A percentile compares a stretch with the other conserved stretches of the same genome.
Conservation (phyloP, 2,888 invertebrate genomes). For the Anthrax anthrax region DNA sequence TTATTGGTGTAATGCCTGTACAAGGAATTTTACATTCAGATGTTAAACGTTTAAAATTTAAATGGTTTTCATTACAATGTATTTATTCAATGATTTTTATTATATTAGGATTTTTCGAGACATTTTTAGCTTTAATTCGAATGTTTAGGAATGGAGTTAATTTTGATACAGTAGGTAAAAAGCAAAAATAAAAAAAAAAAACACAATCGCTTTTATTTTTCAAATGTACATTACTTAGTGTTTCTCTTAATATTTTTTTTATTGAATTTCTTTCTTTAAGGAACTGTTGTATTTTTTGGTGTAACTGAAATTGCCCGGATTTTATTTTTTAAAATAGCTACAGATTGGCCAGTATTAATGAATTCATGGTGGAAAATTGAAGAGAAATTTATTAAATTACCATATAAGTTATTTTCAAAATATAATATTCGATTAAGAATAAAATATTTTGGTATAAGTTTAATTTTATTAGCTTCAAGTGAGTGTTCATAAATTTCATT, state of each 20-base stretch:
- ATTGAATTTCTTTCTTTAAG: conserved; percentile 11
- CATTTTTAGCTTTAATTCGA: too few species aligned
- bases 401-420: conserved; percentile 4
- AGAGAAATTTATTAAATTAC: conserved; percentile 22
- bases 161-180: too few species aligned
- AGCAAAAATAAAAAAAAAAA: too few species aligned
- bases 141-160: too few species aligned
- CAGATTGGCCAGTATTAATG: conserved; percentile 39
- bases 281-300: conserved; percentile 25
- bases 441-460: neutral
- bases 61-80: conserved; percentile 25
- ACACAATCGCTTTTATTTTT: too few species aligned
- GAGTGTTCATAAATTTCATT: too few species aligned
- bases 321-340: conserved; percentile 36
- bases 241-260: neutral
- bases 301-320: conserved; percentile 19
- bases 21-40: conserved; percentile 34
- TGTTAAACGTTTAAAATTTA: conserved; percentile 31
- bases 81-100: conserved; percentile 21
- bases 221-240: neutral
- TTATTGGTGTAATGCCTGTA: conserved; percentile 40
- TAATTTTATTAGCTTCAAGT: neutral
- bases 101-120: neutral
- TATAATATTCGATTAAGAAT: neutral
- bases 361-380: conserved; percentile 37